Evolutionary conservation across 1,140 invertebrate genomes (phyloP).

Genomic region (Caerostris extrusa): DNA sequence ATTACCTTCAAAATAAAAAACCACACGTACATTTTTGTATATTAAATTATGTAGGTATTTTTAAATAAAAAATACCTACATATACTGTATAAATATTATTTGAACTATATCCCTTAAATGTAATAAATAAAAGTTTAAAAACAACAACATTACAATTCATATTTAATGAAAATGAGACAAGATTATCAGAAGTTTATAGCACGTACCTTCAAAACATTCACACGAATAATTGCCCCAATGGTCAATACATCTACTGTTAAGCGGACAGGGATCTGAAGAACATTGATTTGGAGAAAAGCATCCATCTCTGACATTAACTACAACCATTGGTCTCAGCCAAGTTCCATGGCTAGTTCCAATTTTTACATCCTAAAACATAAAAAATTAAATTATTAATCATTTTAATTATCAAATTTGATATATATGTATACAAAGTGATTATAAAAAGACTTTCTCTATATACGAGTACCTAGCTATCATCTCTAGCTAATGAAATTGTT

Average conservation of each 20-base stretch:
- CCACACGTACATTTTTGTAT: too few species aligned
- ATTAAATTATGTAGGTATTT: too few species aligned
- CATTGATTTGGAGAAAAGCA: conserved; percentile 88
- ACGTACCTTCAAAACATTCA: conserved; percentile 84
- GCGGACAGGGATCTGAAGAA: conserved; percentile 84
- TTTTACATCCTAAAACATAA: conserved; percentile 83
- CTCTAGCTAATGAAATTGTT: too few species aligned
- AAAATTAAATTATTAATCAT: not conserved
- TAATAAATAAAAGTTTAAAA: not conserved
- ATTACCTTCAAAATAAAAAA: too few species aligned
- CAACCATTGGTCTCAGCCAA: conserved; percentile 88
- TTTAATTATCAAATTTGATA: too few species aligned
- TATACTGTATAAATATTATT: not conserved
- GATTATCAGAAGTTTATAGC: not conserved
- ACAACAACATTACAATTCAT: not conserved
- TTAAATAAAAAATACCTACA: not conserved
- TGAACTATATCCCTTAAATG: not conserved
- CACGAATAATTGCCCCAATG: conserved; percentile 91
- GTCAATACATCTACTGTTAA: conserved; percentile 86
- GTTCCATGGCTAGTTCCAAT: conserved; percentile 91
- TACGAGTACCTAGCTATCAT: too few species aligned
- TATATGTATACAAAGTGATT: too few species aligned
- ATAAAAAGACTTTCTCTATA: too few species aligned
- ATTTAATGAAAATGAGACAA: too few species aligned
- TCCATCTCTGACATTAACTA: conserved; percentile 90